Base-by-base conservation (phyloP, 2,888 invertebrate genomes). In the Yponomeuta cagnagella region DNA sequence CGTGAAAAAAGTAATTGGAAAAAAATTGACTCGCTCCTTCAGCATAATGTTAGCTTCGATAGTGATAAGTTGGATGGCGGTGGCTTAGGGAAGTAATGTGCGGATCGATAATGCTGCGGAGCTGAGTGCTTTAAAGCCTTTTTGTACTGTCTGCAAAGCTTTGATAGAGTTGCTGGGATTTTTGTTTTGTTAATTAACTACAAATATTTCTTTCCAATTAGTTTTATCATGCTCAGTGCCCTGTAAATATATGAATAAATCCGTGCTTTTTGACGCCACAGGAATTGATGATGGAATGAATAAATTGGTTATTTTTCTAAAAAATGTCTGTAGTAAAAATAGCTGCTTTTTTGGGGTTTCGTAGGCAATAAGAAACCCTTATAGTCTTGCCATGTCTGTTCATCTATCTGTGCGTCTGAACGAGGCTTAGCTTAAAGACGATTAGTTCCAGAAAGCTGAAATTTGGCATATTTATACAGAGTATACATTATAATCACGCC, bases 21-120 rank as follows among this genome's bases (percentile, higher is more conserved):
- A 76, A 79, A 73, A 79, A 74, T 75, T 63, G 12, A 58, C 52
- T 58, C 52, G 52, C 52, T 58, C 33, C 31, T 65, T 65, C 2
- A 65, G 65, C 65, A 58, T 58, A 58, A 58, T 58, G 52, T 58
- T 58, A 15, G 52, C 52, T 58, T 58, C 52, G 52, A 58, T 58
- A 58, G 52, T 58, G 52, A 58, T 58, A 58, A 58, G 52, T 65
- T 65, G 31, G 9, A 65, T 65, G 9, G 65, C 65, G 65, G 65
- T 65, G 31, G 52, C 52, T 58, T 58, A 58, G 15, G 52, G 5
- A 15, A 15, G 52, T 58, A 15, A 15, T 58, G 52, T 58, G 12
- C 52, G 52, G 52, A 58, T 58, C 15, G 52, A 15, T 58, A 15
- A 0, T 43, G 43, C 5, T 8, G 43, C 43, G 1, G 8, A 43